Percentiles rank a stretch among this genome's conserved stretches.
phyloP scores from a whole-genome alignment of 1,140 invertebrate genomes.

The Cecropterus lyciades region DNA sequence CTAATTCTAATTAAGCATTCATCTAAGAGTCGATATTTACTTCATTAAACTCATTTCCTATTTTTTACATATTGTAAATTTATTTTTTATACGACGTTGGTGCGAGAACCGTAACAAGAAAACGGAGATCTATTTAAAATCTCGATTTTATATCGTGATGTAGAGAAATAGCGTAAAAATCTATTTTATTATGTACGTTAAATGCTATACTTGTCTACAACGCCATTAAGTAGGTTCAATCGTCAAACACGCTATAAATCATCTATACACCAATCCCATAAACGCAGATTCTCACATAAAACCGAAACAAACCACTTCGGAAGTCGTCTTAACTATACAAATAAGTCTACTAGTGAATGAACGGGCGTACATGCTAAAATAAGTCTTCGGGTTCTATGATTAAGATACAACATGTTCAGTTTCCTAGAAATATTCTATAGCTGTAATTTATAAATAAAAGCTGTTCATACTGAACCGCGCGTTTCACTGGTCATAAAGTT shows the following conservation, averaged over 20 bases:
- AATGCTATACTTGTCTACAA: constrained; percentile 5
- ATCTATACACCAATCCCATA: constrained; percentile 1
- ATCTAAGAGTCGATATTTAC: constrained; percentile 8
- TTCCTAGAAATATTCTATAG: constrained; percentile 15
- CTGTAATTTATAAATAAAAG: constrained; percentile 25
- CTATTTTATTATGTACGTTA: neutral
- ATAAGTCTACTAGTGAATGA: constrained; percentile 46
- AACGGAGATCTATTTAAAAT: neutral
- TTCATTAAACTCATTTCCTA: neutral
- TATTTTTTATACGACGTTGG: too few species aligned
- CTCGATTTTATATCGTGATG: neutral
- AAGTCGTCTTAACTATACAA: constrained; percentile 38
- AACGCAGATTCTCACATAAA: constrained; percentile 10
- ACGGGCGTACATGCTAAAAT: constrained; percentile 49
- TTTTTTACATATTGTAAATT: too few species aligned
- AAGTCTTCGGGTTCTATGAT: constrained; percentile 53
- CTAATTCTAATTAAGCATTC: constrained; percentile 20
- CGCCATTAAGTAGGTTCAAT: neutral
- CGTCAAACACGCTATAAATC: constrained; percentile 12
- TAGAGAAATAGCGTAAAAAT: neutral
- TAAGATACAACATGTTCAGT: constrained; percentile 30
- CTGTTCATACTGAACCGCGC: constrained; percentile 10
- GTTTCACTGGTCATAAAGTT: constrained; percentile 15
- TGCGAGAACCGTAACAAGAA: too few species aligned
- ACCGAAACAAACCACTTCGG: constrained; percentile 15